phyloP scores from a whole-genome alignment of 2,113 vertebrate species.

The Halichoerus grypus region DNA sequence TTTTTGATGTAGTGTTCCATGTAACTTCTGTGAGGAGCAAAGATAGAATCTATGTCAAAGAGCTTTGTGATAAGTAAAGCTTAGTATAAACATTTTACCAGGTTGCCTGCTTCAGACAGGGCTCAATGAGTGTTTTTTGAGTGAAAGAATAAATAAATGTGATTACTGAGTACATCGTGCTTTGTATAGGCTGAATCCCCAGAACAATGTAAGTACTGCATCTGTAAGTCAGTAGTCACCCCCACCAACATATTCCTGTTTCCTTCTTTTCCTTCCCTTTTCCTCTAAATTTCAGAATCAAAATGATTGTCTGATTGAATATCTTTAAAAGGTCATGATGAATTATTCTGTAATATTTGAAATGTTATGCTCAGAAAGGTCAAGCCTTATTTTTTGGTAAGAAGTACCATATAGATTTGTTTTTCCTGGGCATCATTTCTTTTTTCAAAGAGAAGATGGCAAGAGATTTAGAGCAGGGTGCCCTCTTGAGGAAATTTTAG shows the following conservation, averaged over 20 bases:
- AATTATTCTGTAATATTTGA: constrained; percentile 74
- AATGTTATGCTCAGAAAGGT: constrained; percentile 73
- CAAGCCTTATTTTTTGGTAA: constrained; percentile 58
- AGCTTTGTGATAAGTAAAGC: constrained; percentile 41
- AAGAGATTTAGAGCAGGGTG: constrained; percentile 68
- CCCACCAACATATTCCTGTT: background rate
- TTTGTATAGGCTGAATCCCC: background rate
- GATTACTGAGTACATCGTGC: background rate
- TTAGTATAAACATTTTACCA: background rate
- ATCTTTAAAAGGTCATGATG: constrained; percentile 78
- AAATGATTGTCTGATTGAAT: constrained; percentile 65
- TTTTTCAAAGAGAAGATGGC: constrained; percentile 55
- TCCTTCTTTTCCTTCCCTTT: constrained; percentile 39
- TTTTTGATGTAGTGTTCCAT: background rate
- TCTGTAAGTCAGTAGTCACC: background rate
- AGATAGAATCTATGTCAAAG: constrained; percentile 49
- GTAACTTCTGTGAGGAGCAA: background rate
- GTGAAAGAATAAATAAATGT: background rate
- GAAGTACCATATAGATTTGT: constrained; percentile 53
- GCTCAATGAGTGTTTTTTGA: background rate
- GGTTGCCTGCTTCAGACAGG: constrained; percentile 14
- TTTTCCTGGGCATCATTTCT: constrained; percentile 22
- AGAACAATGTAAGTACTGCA: constrained; percentile 3
- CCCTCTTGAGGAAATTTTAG: constrained; percentile 74
- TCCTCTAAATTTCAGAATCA: constrained; percentile 71